These are phyloP conservation scores for Regulus satrapa DNA, from an alignment of 2,113 vertebrate species.

Conservation along the genomic window DNA sequence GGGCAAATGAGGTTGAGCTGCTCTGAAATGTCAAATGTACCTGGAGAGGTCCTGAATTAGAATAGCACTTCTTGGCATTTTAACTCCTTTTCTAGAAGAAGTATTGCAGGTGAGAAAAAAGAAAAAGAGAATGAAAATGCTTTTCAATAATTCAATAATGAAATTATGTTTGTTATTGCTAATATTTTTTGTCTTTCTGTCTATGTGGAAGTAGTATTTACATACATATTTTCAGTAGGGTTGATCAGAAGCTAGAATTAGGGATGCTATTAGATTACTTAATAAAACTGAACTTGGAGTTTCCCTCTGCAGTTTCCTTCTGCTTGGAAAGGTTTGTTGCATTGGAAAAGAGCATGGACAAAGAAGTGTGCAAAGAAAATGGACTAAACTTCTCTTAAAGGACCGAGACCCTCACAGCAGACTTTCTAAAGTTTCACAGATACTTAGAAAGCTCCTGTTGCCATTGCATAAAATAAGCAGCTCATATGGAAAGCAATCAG, in stretches of 20 bases:
- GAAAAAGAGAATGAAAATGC: not conserved
- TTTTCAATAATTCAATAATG: not conserved
- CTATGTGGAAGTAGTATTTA: not conserved
- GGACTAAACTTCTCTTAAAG: not conserved
- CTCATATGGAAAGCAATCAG: not conserved
- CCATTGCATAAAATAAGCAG: not conserved
- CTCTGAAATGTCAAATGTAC: conserved; percentile 18
- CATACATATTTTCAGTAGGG: not conserved
- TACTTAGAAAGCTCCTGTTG: not conserved
- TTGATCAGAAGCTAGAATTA: not conserved
- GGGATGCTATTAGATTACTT: not conserved
- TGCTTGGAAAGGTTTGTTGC: not conserved
- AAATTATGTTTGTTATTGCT: not conserved
- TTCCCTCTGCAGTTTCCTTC: not conserved
- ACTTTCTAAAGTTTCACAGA: not conserved
- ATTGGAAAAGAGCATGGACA: not conserved
- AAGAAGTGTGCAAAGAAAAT: not conserved
- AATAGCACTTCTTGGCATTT: not conserved
- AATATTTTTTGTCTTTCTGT: not conserved
- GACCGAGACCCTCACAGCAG: not conserved
- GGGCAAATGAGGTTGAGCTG: not conserved
- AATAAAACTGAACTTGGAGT: not conserved
- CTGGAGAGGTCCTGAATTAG: not conserved
- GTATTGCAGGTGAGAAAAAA: not conserved
- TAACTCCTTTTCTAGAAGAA: not conserved